A percentile compares a stretch with the other conserved stretches of the same genome.
Evolutionary conservation across 2,797 vertebrate species (phyloP).

Genomic region (Karalla daura): DNA sequence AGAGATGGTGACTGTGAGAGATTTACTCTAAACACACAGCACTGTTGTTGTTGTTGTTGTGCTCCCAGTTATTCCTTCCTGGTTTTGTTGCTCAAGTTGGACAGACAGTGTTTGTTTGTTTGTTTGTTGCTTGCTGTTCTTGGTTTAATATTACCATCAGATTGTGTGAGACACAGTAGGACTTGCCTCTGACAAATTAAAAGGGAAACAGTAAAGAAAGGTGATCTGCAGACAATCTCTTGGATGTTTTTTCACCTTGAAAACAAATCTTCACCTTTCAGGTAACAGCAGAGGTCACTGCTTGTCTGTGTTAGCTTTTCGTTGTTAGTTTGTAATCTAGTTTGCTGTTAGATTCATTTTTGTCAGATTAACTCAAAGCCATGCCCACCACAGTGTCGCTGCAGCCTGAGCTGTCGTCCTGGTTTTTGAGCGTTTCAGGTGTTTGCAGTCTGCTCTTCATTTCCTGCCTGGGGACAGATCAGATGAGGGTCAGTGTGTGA

Average conservation of each 20-base stretch:
- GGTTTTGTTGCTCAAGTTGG: background rate
- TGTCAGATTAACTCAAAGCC: background rate
- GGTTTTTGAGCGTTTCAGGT: background rate
- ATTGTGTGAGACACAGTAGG: no score
- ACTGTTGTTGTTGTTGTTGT: slow-evolving; percentile 4
- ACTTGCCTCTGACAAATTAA: background rate
- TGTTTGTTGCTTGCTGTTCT: slow-evolving; percentile 10
- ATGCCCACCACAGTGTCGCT: background rate
- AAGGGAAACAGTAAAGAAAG: background rate
- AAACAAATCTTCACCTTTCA: background rate
- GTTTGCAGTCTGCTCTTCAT: background rate
- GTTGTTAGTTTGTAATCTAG: no score
- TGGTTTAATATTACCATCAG: background rate
- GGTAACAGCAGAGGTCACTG: no score
- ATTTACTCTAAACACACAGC: slow-evolving; percentile 10
- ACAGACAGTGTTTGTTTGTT: background rate
- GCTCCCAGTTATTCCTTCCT: slow-evolving; percentile 10
- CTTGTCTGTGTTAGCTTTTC: no score
- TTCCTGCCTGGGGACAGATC: background rate
- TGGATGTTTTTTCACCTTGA: background rate
- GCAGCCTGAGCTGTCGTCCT: background rate
- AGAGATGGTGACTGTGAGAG: slow-evolving; percentile 5
- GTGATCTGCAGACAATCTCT: background rate
- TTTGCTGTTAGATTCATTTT: no score
- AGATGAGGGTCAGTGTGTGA: slow-evolving; percentile 8